Conservation (phyloP, 2,113 vertebrate genomes). For the Galeopterus variegatus region DNA sequence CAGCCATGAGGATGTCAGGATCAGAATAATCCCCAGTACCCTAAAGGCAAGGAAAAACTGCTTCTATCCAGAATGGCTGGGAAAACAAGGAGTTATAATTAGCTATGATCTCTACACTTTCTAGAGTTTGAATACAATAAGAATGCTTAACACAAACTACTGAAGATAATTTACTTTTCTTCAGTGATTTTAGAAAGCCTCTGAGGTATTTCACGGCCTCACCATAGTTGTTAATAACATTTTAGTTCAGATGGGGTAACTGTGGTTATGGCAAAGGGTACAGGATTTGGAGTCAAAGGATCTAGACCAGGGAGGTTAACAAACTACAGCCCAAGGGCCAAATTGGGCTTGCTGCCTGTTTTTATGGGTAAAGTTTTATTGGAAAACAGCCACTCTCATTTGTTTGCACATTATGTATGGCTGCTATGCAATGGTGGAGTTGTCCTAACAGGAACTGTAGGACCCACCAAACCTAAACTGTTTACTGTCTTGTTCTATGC, state of each 20-base stretch:
- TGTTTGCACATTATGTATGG: background rate
- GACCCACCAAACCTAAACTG: background rate
- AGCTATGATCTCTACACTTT: background rate
- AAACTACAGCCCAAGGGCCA: conserved; percentile 1
- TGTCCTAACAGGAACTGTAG: background rate
- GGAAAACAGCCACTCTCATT: background rate
- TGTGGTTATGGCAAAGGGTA: conserved; percentile 5
- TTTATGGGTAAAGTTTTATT: conserved; percentile 56
- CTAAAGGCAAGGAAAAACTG: background rate
- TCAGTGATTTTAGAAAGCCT: conserved; percentile 23
- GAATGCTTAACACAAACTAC: conserved; percentile 35
- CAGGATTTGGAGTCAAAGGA: conserved; percentile 28
- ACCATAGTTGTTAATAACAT: conserved; percentile 38
- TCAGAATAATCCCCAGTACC: background rate
- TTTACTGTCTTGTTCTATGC: background rate
- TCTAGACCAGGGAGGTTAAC: background rate
- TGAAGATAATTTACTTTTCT: conserved; percentile 60
- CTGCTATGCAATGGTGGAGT: background rate
- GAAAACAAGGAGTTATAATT: conserved; percentile 3
- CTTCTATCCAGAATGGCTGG: background rate
- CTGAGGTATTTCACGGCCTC: conserved; percentile 37
- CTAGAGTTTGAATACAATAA: background rate
- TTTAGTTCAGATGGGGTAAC: background rate
- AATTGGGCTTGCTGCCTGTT: background rate
- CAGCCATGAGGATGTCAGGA: background rate